Evolutionary conservation across 2,888 invertebrate species (phyloP).

Genomic region (Cerceris rybyensis): DNA sequence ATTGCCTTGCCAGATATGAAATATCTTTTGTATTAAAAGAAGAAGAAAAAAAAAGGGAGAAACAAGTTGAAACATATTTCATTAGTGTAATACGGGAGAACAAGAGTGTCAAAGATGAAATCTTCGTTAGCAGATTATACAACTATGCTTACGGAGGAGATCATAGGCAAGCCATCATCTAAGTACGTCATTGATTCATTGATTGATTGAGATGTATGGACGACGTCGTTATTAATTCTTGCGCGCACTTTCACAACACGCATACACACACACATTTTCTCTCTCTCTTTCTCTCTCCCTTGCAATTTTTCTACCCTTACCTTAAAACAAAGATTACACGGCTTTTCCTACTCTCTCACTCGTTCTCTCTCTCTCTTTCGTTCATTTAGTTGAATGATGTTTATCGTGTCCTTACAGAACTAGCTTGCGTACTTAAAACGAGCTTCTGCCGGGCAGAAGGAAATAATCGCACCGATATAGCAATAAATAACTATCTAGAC

Average conservation of each 20-base stretch:
- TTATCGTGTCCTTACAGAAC: constrained; percentile 58
- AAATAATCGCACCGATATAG: constrained; percentile 63
- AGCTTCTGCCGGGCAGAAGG: constrained; percentile 56
- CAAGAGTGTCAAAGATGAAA: constrained; percentile 56
- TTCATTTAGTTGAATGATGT: constrained; percentile 25
- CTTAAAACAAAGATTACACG: constrained; percentile 47
- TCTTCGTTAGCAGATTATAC: constrained; percentile 62
- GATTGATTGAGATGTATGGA: constrained; percentile 45
- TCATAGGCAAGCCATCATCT: constrained; percentile 68
- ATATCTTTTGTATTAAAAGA: constrained; percentile 38
- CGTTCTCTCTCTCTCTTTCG: constrained; percentile 32
- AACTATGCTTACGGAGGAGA: constrained; percentile 65
- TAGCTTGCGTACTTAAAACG: constrained; percentile 64
- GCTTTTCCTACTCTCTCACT: constrained; percentile 47
- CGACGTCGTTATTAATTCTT: constrained; percentile 36
- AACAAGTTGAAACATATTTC: constrained; percentile 28
- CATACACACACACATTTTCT: constrained; percentile 9
- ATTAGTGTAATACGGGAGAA: constrained; percentile 45
- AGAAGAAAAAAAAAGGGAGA: too few relatives aligned
- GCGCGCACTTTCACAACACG: constrained; percentile 15
- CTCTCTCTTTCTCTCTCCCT: constrained; percentile 2
- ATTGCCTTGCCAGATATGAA: constrained; percentile 54
- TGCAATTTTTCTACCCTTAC: constrained; percentile 23
- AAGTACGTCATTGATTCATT: constrained; percentile 60
- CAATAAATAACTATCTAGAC: constrained; percentile 68